Conservation (phyloP, 2,888 invertebrate species). For the Coelogynopora nodosa region DNA sequence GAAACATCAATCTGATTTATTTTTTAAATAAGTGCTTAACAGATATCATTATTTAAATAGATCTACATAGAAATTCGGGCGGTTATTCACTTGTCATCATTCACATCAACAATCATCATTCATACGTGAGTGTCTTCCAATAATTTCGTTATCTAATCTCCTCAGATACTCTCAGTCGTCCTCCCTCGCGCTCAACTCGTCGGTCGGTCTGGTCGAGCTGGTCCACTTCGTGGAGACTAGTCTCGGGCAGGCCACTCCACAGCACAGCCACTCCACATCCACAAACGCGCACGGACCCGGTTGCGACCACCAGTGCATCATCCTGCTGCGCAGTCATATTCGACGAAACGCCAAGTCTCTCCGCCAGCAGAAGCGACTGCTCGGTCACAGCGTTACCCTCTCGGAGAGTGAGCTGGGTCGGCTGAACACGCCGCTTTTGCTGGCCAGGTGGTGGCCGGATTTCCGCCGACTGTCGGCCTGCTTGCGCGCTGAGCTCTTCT, state of each 20-base stretch:
- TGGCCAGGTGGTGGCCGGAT: too few relatives aligned
- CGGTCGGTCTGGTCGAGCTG: background rate
- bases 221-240: background rate
- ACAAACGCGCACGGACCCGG: too few relatives aligned
- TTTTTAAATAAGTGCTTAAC: too few relatives aligned
- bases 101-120: too few relatives aligned
- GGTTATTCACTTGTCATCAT: too few relatives aligned
- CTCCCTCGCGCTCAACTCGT: background rate
- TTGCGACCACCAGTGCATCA: background rate
- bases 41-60: too few relatives aligned
- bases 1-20: too few relatives aligned
- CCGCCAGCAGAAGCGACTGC: background rate
- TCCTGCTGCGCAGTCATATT: background rate
- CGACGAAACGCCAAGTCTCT: background rate
- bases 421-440: background rate
- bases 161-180: background rate
- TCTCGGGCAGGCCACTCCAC: background rate
- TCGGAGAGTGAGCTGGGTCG: background rate
- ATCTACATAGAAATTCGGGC: too few relatives aligned
- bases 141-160: background rate
- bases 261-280: background rate
- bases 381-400: background rate
- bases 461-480: background rate
- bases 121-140: too few relatives aligned
- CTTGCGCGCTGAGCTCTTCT: background rate